These are phyloP conservation scores for Phenganax marumi DNA, from an alignment of 92 coral and sea anemone genomes.

Conservation along the genomic window DNA sequence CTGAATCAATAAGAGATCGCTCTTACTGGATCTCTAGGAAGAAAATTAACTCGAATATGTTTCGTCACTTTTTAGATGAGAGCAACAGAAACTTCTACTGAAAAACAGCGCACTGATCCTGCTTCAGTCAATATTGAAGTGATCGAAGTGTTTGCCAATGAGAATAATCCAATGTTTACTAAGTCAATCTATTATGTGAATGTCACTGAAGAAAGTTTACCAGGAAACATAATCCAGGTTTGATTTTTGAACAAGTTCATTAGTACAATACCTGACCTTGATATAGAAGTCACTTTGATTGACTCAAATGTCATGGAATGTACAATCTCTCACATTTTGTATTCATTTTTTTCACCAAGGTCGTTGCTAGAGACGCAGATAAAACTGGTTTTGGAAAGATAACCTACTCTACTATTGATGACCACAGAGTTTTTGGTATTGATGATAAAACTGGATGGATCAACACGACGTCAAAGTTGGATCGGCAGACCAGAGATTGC, in stretches of 20 bases:
- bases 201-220: conserved; percentile 9
- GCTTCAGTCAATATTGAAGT: conserved; percentile 8
- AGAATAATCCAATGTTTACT: conserved; percentile 50
- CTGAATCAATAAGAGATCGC: background rate
- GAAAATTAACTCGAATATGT: background rate
- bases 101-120: conserved; percentile 10
- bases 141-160: conserved; percentile 45
- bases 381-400: conserved; percentile 9
- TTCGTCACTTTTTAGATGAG: background rate
- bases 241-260: background rate
- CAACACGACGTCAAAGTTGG: conserved; percentile 13
- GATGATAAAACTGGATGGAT: conserved; percentile 36
- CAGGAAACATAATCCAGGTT: conserved; percentile 26
- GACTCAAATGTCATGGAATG: background rate
- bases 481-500: conserved; percentile 18
- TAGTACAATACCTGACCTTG: background rate
- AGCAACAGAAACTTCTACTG: conserved; percentile 26
- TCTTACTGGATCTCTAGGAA: background rate
- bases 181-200: conserved; percentile 28
- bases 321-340: background rate
- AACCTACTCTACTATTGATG: conserved; percentile 35
- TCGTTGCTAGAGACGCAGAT: conserved; percentile 23
- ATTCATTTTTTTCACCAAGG: background rate
- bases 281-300: background rate
- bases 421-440: conserved; percentile 28